phyloP scores from a whole-genome alignment of 35 echinoderm and acorn worm species.

The Holothuria glaberrima region DNA sequence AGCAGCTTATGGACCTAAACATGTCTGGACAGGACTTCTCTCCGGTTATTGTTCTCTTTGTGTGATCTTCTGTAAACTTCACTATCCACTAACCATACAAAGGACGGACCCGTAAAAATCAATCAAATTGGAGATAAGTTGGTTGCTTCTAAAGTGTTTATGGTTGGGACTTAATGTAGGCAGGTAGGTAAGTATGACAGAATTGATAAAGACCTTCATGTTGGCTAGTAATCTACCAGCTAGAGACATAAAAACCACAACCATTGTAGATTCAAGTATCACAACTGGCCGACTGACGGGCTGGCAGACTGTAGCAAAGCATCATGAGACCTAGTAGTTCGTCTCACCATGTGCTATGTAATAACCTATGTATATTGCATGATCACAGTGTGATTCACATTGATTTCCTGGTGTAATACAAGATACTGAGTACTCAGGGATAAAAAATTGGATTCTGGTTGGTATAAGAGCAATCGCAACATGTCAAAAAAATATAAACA shows the following conservation, averaged over 20 bases:
- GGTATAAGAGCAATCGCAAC: too few relatives aligned
- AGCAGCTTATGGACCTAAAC: conserved; percentile 9
- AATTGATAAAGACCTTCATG: not conserved
- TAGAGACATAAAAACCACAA: not conserved
- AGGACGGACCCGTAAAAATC: not conserved
- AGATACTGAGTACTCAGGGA: too few relatives aligned
- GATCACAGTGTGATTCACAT: too few relatives aligned
- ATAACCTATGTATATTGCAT: too few relatives aligned
- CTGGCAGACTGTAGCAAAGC: too few relatives aligned
- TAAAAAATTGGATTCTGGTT: too few relatives aligned
- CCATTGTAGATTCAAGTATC: not conserved
- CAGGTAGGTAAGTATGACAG: not conserved
- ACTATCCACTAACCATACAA: not conserved
- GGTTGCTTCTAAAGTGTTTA: not conserved
- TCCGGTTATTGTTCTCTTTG: not conserved
- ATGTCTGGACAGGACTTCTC: conserved; percentile 25
- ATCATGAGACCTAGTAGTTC: too few relatives aligned
- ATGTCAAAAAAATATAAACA: too few relatives aligned
- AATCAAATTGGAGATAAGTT: not conserved
- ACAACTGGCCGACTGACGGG: too few relatives aligned
- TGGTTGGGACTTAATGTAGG: not conserved
- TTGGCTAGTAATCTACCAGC: not conserved
- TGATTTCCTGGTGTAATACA: too few relatives aligned
- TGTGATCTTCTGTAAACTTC: not conserved
- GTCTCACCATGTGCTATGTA: too few relatives aligned